Base-by-base conservation (phyloP, 2,888 invertebrate genomes). In the Harmothoe impar region DNA sequence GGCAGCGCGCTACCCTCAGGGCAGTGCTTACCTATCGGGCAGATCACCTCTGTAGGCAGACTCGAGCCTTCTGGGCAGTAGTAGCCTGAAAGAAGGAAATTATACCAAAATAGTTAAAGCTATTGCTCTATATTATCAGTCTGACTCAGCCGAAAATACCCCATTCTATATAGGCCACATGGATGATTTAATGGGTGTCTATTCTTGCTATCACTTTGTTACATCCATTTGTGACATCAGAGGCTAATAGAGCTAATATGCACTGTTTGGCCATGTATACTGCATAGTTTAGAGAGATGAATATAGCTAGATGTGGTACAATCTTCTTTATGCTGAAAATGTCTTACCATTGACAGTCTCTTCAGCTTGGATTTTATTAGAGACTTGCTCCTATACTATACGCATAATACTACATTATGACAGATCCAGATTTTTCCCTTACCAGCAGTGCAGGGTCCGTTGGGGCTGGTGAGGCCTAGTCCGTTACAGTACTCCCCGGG, bases 11-110 rank as follows among this genome's bases (percentile, higher is more conserved):
- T 94, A 10, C 94, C 94, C 77, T 91, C 91, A 0, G 95, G 95
- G 91, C 95, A 95, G 90, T 95, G 93, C 90, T 93, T 93, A 43
- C 94, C 95, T 12, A 94, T 93, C 0, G 95, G 95, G 92, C 95
- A 95, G 89, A 94, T 94, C 15, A 94, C 91, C 91, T 94, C 91
- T 12, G 94, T 94, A 72, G 94, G 94, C 5, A 94, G 92, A 90
- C 93, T 94, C 15, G 95, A 94, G n/a, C 95, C 95, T 25, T 89
- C 90, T 7, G 95, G 95, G 91, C 95, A 95, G 92, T 95, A 95
- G 91, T 95, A 95, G 29, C 95, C 95, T 95, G 92, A 20, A 91
- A 91, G 84, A 77, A 43, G 20, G 17, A 29, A 72, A 0, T 7
- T 7, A 20, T n/a, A 78, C 29, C 29, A 51, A 62, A n/a, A 90